These are phyloP conservation scores for Neotoma lepida DNA, from an alignment of 2,113 vertebrate genomes.

Conservation along the genomic window DNA sequence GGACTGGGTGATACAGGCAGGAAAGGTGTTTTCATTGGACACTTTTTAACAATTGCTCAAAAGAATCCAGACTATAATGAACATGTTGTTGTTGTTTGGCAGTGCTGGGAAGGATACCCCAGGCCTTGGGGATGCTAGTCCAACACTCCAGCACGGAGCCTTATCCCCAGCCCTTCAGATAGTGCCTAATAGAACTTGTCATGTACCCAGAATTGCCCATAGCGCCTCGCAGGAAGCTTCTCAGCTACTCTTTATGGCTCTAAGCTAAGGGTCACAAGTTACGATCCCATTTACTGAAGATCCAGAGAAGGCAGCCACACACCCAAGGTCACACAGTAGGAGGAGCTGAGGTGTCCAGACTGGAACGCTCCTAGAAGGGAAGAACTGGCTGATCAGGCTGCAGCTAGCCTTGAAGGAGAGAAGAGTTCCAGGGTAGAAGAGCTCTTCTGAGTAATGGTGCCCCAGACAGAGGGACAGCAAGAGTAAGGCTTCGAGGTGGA, in stretches of 20 bases:
- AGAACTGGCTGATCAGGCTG: neutral
- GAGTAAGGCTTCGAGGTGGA: neutral
- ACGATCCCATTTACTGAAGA: neutral
- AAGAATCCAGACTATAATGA: neutral
- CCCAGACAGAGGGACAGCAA: neutral
- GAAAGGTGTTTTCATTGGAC: conserved; percentile 15
- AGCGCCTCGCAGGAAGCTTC: neutral
- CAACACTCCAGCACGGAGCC: neutral
- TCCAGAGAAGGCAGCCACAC: neutral
- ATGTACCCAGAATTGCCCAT: neutral
- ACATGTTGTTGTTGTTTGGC: neutral
- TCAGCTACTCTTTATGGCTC: neutral
- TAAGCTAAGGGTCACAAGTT: too few relatives aligned
- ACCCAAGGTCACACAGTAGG: neutral
- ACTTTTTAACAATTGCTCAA: neutral
- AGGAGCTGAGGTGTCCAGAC: neutral
- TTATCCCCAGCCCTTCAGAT: neutral
- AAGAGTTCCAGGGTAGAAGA: too few relatives aligned
- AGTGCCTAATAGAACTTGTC: neutral
- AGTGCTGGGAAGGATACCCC: neutral
- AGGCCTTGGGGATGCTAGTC: too few relatives aligned
- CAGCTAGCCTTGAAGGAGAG: neutral
- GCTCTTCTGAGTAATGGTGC: neutral
- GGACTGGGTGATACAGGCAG: conserved; percentile 30
- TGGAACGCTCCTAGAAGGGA: neutral